These are phyloP conservation scores for Corythoichthys intestinalis DNA, from an alignment of 2,113 vertebrate genomes.

Conservation along the genomic window DNA sequence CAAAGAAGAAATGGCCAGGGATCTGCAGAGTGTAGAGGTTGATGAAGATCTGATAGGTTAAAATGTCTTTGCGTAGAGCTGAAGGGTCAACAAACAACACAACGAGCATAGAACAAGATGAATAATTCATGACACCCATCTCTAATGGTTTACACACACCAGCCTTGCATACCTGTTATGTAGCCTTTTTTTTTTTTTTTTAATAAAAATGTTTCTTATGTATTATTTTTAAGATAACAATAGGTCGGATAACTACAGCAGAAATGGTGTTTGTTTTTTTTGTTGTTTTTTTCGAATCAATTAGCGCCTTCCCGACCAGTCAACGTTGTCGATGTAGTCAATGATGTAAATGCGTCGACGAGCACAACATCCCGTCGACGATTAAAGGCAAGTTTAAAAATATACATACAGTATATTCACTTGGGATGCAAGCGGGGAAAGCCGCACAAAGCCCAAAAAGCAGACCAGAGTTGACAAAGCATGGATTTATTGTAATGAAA, in stretches of 20 bases:
- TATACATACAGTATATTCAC: no score
- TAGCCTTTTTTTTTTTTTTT: slow-evolving; percentile 63
- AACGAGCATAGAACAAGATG: slow-evolving; percentile 77
- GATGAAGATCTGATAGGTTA: slow-evolving; percentile 31
- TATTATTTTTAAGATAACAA: background rate
- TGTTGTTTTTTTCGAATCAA: no score
- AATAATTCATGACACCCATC: slow-evolving; percentile 81
- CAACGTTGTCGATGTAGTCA: no score
- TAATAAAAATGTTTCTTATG: background rate
- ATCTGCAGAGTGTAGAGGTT: background rate
- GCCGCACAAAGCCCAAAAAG: no score
- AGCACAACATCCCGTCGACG: no score
- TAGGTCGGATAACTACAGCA: background rate
- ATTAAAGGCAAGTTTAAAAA: no score
- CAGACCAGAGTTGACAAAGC: no score
- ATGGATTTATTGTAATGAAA: no score
- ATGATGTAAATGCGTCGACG: no score
- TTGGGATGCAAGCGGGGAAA: no score
- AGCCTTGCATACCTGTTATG: slow-evolving; percentile 60
- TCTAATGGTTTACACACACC: slow-evolving; percentile 35
- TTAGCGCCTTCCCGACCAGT: no score
- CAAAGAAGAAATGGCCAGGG: background rate
- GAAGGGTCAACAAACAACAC: slow-evolving; percentile 66
- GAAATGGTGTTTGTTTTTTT: no score
- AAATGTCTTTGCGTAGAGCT: slow-evolving; percentile 29